Base-by-base conservation (phyloP, 1,140 invertebrate genomes). In the Drosophila rhopaloa region DNA sequence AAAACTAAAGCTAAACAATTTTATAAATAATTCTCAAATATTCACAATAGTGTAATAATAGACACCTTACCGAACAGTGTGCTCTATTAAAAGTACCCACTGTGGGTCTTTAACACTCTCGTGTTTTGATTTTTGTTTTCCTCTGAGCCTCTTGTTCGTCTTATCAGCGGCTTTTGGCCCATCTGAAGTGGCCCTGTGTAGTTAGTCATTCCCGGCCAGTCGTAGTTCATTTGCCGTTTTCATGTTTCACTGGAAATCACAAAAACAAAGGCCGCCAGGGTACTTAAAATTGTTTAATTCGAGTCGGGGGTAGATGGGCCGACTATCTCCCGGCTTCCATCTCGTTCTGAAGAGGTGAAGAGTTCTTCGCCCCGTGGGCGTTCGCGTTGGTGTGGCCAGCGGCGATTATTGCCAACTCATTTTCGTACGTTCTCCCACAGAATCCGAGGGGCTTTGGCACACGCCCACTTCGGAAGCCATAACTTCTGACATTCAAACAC, bases 171-270 rank as follows among this genome's bases (percentile, higher is more conserved):
- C 60, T 57, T 46, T 50, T 80, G 77, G 48, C 44, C 78, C 67
- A 77, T 59, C 81, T 76, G 60, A 72, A 84, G 79, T 57, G 66
- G 50, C 70, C 16, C 60, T 44, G 46, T 13, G 47, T 77, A 76
- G 73, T 77, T 77, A 77, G 75, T 77, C 75, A 67, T 66, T 60
- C 57, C 54, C 46, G 37, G n/a, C 46, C 57, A 57, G 48, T 62
- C 58, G 74, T 59, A 56, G 71, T 68, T 65, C 79, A 81, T 81
- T 81, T 77, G 79, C 79, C 74, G 68, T 82, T 85, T 84, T 85
- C 79, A 82, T 82, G 75, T 79, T 82, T 85, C 78, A 32, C 61
- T 66, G 60, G 82, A 86, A 79, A 55, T 41, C 50, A 54, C 11
- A 76, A 47, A 74, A 55, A 74, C 70, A 75, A 75, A 66, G 38